Evolutionary conservation across 2,797 vertebrate genomes (phyloP).

Genomic region (Decapterus maruadsi): DNA sequence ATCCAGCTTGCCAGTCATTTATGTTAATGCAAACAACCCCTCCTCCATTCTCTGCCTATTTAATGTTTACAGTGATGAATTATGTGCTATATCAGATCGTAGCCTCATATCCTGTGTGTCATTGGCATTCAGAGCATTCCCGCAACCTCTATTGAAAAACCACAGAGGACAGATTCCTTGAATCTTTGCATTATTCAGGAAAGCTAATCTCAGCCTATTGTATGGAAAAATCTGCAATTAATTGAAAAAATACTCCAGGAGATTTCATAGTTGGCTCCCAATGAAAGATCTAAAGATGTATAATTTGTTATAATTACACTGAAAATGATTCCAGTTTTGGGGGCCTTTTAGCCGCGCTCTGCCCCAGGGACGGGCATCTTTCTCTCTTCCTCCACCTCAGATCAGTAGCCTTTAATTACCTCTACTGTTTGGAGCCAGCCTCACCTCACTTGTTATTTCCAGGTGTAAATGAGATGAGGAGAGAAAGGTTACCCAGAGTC

Average conservation of each 20-base stretch:
- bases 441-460: conserved; percentile 80
- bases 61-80: conserved; percentile 64
- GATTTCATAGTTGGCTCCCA: conserved; percentile 25
- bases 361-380: conserved; percentile 63
- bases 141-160: conserved; percentile 63
- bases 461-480: conserved; percentile 81
- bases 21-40: conserved; percentile 63
- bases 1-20: conserved; percentile 65
- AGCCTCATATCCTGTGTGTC: conserved; percentile 42
- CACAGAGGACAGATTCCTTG: conserved; percentile 37
- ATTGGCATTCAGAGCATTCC: conserved; percentile 66
- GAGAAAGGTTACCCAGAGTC: conserved; percentile 75
- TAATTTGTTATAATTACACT: conserved; percentile 76
- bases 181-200: conserved; percentile 47
- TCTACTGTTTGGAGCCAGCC: conserved; percentile 71
- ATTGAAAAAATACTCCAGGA: conserved; percentile 40
- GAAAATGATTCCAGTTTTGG: conserved; percentile 69
- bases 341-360: conserved; percentile 43
- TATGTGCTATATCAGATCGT: conserved; percentile 59
- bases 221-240: conserved; percentile 49
- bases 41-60: conserved; percentile 35
- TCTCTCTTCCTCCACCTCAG: conserved; percentile 38
- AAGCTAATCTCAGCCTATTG: conserved; percentile 54
- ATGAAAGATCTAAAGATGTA: conserved; percentile 52
- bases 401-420: conserved; percentile 79